Base-by-base conservation (phyloP, 2,113 vertebrate genomes). In the Lamprotornis superbus region DNA sequence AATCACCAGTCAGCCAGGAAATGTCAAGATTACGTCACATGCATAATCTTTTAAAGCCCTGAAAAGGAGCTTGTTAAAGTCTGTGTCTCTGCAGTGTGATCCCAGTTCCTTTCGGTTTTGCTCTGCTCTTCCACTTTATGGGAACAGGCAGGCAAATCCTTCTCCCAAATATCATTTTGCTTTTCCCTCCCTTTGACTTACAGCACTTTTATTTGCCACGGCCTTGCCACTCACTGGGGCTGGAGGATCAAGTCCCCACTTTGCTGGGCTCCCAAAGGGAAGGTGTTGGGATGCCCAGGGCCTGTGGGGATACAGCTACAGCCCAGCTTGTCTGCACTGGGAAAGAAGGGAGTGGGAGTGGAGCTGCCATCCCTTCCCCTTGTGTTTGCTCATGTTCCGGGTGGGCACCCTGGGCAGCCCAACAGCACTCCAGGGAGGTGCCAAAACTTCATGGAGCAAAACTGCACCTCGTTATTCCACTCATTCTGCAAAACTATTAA, bases 11-110 rank as follows among this genome's bases (percentile, higher is more conserved):
- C 64, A 95, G 93, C 69, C 89, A 90, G 91, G 86, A 96, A 95
- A 94, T 93, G 93, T 96, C 89, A 83, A 47, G 89, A 87, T 93
- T 77, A 91, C 69, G 33, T 95, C 95, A 94, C 35, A 14, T 76
- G 64, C 83, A 47, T 90, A 74, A 70, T 73, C 86, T 81, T 90
- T 81, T 71, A 78, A 94, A 90, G 90, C 39, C 44, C 35, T 84
- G 77, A 73, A 91, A 96, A 74, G 49, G 47, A 82, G 47, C 73
- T 91, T 87, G 74, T 89, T 92, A 81, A 81, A 93, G 55, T 76
- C 86, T 8, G 0, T 55, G 70, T 67, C 80, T 83, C 68, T 39
- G 64, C 86, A 67, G 76, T 3, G 4, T 13, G 68, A 69, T 77
- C 86, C 83, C 83, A 90, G 64, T 67, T 95, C 86, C 89, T 95